Evolutionary conservation across 2,888 invertebrate species (phyloP).

Genomic region (Metallyticus violacea): DNA sequence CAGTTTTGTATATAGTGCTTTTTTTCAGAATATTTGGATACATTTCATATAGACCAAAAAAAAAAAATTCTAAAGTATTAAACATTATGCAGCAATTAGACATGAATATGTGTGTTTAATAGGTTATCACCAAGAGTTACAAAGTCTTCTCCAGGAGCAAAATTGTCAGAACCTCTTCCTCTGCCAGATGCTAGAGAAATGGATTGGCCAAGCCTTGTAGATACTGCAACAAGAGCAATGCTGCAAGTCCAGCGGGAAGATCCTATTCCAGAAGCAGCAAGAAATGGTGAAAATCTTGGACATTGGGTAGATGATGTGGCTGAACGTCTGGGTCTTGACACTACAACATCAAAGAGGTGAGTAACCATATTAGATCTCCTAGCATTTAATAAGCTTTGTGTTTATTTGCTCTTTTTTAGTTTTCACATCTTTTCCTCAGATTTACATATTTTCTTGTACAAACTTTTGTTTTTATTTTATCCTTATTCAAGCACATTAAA

Average conservation of each 20-base stretch:
- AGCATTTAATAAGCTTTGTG: too few relatives aligned
- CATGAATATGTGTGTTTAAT: background rate
- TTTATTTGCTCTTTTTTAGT: too few relatives aligned
- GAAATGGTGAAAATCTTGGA: constrained; percentile 39
- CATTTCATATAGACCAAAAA: too few relatives aligned
- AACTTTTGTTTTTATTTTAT: too few relatives aligned
- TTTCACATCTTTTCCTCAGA: too few relatives aligned
- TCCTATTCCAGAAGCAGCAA: constrained; percentile 31
- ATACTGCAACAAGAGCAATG: constrained; percentile 74
- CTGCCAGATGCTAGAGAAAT: constrained; percentile 67
- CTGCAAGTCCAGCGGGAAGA: constrained; percentile 49
- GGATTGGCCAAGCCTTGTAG: constrained; percentile 78
- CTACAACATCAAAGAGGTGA: constrained; percentile 30
- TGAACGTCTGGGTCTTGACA: constrained; percentile 42
- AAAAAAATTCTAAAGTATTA: too few relatives aligned
- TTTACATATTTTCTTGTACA: too few relatives aligned
- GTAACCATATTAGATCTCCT: too few relatives aligned
- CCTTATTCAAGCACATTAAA: too few relatives aligned
- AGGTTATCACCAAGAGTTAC: constrained; percentile 44
- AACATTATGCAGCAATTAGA: background rate
- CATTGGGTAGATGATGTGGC: constrained; percentile 47
- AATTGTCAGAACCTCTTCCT: constrained; percentile 47
- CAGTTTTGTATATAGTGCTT: too few relatives aligned
- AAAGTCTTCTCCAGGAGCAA: constrained; percentile 36
- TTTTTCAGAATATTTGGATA: too few relatives aligned